Percentiles rank a stretch among this genome's conserved stretches.
These are phyloP conservation scores for Danaus melanippus DNA, from an alignment of 1,140 invertebrate species.

Conservation along the genomic window DNA sequence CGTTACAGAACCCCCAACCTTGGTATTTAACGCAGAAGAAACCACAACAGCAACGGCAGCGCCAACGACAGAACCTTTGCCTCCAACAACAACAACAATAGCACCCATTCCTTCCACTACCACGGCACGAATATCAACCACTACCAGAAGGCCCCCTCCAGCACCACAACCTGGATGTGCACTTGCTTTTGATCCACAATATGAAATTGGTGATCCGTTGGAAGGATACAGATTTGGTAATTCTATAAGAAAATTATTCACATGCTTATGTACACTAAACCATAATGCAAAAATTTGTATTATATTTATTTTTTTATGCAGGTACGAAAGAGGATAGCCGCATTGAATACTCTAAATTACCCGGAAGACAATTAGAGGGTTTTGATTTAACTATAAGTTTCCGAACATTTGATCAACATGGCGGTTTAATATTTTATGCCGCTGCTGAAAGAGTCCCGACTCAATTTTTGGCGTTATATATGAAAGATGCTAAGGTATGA, in stretches of 20 bases:
- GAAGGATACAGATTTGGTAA: conserved; percentile 59
- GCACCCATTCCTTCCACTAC: conserved; percentile 10
- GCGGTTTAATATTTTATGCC: conserved; percentile 89
- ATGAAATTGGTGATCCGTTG: conserved; percentile 39
- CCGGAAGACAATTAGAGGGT: conserved; percentile 75
- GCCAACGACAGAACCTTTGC: conserved; percentile 9
- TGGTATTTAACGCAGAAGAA: conserved; percentile 7
- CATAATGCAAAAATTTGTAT: not conserved
- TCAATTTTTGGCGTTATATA: conserved; percentile 87
- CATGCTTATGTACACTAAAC: not conserved
- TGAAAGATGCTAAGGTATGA: conserved; percentile 84
- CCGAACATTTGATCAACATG: conserved; percentile 83
- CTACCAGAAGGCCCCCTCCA: conserved; percentile 37
- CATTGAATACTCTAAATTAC: conserved; percentile 78
- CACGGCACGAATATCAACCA: conserved; percentile 16
- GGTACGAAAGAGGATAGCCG: conserved; percentile 81
- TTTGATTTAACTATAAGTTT: conserved; percentile 87
- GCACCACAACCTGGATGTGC: conserved; percentile 47
- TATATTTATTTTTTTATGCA: conserved; percentile 16
- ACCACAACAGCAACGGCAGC: conserved; percentile 8
- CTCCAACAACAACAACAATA: conserved; percentile 16
- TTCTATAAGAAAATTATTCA: conserved; percentile 5
- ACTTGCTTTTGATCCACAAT: conserved; percentile 46
- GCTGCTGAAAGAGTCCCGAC: conserved; percentile 74
- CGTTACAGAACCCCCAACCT: conserved; percentile 1